Base-by-base conservation (phyloP, 2,113 vertebrate species). In the Osmerus mordax region DNA sequence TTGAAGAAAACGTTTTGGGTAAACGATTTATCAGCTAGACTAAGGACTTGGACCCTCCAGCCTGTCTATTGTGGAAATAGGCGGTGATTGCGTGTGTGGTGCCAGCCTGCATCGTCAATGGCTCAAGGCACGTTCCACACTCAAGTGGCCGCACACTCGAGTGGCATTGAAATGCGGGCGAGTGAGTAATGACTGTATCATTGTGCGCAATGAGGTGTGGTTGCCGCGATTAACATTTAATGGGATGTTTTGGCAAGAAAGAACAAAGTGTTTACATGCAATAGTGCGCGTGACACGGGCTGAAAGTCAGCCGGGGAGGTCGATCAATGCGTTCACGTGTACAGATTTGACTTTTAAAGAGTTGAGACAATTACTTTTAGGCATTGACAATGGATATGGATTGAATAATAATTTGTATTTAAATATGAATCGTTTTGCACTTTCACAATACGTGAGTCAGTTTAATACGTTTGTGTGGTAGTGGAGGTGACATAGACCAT, bases 21-120 rank as follows among this genome's bases (percentile, higher is more conserved):
- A 75, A 0, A 65, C 67, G 47, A 56, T 77, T 88, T 87, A 86
- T 88, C 83, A 78, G 81, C 12, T 65, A 51, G 72, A 82, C 84
- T 82, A 80, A 67, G 81, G 76, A 82, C 74, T 82, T 84, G 79
- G 81, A 81, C 81, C 71, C 75, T 81, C 75, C 32, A 51, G 65
- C 28, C 0, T 18, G 65, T 19, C 0, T 18, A 2, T 52, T 60
- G 36, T 73, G 64, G 21, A 67, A 29, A 67, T 19, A 73, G 25
- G 61, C 28, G 15, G 61, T 32, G 23, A 7, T 4, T 16, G 47
- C 11, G 64, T 65, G 55, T 18, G 15, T 18, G 15, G 55, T 56
- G 58, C 58, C 18, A 60, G 19, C 67, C 56, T 16, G 58, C 52
- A 68, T 68, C 21, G n/a, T 25, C 61, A 3, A 64, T 56, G 60